Evolutionary conservation across 2,113 vertebrate genomes (phyloP).

Genomic region (Seriola aureovittata): DNA sequence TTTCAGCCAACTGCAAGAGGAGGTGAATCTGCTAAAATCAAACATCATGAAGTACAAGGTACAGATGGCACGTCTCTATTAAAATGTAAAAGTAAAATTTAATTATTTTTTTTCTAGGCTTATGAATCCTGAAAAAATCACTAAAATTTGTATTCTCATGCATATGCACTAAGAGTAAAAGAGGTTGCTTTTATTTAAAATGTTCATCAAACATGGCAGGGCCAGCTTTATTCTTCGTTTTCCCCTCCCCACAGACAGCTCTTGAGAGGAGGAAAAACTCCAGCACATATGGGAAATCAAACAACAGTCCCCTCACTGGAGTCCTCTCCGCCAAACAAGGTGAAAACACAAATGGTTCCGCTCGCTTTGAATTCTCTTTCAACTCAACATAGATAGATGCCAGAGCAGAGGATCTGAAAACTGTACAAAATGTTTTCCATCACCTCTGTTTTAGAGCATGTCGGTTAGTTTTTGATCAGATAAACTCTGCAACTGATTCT

Average conservation of each 20-base stretch:
- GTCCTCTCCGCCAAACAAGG: conserved; percentile 98
- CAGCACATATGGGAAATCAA: conserved; percentile 86
- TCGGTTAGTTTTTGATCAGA: not conserved
- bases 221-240: not conserved
- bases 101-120: not conserved
- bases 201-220: not conserved
- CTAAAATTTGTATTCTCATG: not conserved
- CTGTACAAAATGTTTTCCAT: not conserved
- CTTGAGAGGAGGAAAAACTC: conserved; percentile 94
- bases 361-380: conserved; percentile 13
- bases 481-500: conserved; percentile 2
- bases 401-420: conserved; percentile 10
- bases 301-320: conserved; percentile 91
- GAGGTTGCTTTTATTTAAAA: not conserved
- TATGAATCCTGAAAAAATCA: not conserved
- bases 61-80: not conserved
- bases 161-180: not conserved
- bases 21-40: conserved; percentile 93
- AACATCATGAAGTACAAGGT: conserved; percentile 97
- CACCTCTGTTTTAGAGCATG: not conserved
- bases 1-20: conserved; percentile 95
- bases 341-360: conserved; percentile 66
- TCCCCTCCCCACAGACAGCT: conserved; percentile 85
- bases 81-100: not conserved
- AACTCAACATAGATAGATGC: conserved; percentile 14